Conservation (phyloP, 2,888 invertebrate species). For the Lepeophtheirus nordmannii region DNA sequence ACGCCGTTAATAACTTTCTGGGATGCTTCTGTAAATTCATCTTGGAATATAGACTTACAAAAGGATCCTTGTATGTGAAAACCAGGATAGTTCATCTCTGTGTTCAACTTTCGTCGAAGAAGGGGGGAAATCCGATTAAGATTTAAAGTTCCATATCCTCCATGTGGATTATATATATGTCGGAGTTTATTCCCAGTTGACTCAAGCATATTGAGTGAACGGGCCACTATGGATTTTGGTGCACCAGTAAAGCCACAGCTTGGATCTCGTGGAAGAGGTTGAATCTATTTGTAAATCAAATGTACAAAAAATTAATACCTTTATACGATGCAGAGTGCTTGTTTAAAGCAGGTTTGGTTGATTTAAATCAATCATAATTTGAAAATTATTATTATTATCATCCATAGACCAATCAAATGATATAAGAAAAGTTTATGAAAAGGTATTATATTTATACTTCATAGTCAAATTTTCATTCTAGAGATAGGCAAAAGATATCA, state of each 20-base stretch:
- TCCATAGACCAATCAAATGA: too few relatives aligned
- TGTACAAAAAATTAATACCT: too few relatives aligned
- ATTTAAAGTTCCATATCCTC: neutral
- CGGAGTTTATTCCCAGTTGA: neutral
- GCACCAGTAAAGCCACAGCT: slow-evolving; percentile 3
- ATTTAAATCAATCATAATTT: too few relatives aligned
- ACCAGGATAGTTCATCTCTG: slow-evolving; percentile 4
- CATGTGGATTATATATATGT: neutral
- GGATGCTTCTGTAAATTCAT: neutral
- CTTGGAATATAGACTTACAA: too few relatives aligned
- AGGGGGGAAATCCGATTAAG: neutral
- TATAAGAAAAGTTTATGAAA: too few relatives aligned
- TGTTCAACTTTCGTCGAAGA: neutral
- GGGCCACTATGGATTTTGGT: neutral
- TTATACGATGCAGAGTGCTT: too few relatives aligned
- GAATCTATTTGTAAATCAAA: neutral
- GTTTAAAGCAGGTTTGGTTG: too few relatives aligned
- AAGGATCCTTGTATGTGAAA: neutral
- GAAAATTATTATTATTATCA: too few relatives aligned
- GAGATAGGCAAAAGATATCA: too few relatives aligned
- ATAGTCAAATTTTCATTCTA: too few relatives aligned
- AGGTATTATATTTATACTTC: too few relatives aligned
- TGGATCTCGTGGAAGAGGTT: slow-evolving; percentile 4
- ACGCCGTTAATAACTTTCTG: neutral
- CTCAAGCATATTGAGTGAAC: neutral